Conservation (phyloP, 2,888 invertebrate species). For the Ophion ellenae region DNA sequence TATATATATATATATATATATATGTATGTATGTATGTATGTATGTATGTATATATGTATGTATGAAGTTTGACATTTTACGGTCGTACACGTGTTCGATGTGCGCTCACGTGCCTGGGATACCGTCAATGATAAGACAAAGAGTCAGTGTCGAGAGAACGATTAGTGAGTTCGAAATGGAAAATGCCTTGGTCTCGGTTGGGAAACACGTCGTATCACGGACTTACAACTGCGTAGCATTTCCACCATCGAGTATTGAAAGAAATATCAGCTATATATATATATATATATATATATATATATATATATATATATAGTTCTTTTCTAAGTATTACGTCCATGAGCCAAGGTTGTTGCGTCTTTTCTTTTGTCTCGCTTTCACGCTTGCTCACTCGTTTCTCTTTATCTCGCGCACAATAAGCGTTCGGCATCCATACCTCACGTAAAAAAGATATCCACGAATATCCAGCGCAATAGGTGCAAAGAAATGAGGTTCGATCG, state of each 20-base stretch:
- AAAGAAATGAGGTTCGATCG: too few relatives aligned
- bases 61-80: not conserved
- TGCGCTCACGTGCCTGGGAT: not conserved
- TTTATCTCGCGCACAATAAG: not conserved
- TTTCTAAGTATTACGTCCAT: not conserved
- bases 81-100: slow-evolving; percentile 3
- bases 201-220: slow-evolving; percentile 26
- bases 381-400: slow-evolving; percentile 22
- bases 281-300: too few relatives aligned
- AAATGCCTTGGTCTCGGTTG: slow-evolving; percentile 32
- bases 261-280: not conserved
- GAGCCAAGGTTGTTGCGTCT: slow-evolving; percentile 43
- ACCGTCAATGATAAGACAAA: slow-evolving; percentile 5
- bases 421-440: too few relatives aligned
- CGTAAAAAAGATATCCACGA: too few relatives aligned
- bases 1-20: too few relatives aligned
- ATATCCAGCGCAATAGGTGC: too few relatives aligned
- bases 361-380: slow-evolving; percentile 36
- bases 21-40: too few relatives aligned
- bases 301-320: not conserved
- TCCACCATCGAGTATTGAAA: slow-evolving; percentile 33
- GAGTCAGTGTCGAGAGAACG: not conserved
- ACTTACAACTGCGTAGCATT: slow-evolving; percentile 52
- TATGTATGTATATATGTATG: not conserved
- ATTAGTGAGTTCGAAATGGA: slow-evolving; percentile 22